Evolutionary conservation across 1,140 invertebrate species (phyloP).

Genomic region (Hylaeus volcanicus): DNA sequence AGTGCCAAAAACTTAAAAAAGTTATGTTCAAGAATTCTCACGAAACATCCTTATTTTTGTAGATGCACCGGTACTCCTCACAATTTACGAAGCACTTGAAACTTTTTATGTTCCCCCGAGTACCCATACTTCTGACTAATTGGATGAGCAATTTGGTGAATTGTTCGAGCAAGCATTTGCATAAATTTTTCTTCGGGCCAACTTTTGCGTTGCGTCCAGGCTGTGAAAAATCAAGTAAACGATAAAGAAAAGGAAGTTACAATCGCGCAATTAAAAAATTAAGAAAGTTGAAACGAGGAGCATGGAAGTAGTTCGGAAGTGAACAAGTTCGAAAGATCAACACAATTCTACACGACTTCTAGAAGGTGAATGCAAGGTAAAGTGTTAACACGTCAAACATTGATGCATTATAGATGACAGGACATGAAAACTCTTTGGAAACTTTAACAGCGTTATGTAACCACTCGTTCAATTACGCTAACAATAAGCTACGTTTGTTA

Average conservation of each 20-base stretch:
- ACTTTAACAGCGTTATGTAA: too few relatives aligned
- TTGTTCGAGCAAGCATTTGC: background rate
- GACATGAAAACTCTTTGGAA: background rate
- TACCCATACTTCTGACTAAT: conserved; percentile 14
- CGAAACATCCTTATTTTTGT: background rate
- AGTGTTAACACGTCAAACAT: background rate
- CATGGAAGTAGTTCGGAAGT: background rate
- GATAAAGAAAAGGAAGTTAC: background rate
- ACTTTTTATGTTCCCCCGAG: background rate
- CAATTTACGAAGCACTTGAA: background rate
- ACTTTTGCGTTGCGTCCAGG: background rate
- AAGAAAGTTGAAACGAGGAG: background rate
- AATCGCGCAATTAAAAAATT: background rate
- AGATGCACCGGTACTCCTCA: background rate
- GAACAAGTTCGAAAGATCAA: background rate
- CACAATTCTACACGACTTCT: background rate
- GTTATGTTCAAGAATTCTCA: background rate
- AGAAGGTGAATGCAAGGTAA: background rate
- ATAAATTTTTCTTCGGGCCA: background rate
- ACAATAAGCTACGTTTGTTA: too few relatives aligned
- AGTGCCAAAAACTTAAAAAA: too few relatives aligned
- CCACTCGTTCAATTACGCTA: too few relatives aligned
- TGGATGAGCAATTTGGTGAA: conserved; percentile 8
- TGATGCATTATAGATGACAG: background rate
- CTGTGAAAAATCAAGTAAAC: background rate